Conservation (phyloP, 2,888 invertebrate genomes). For the Nomada flava region DNA sequence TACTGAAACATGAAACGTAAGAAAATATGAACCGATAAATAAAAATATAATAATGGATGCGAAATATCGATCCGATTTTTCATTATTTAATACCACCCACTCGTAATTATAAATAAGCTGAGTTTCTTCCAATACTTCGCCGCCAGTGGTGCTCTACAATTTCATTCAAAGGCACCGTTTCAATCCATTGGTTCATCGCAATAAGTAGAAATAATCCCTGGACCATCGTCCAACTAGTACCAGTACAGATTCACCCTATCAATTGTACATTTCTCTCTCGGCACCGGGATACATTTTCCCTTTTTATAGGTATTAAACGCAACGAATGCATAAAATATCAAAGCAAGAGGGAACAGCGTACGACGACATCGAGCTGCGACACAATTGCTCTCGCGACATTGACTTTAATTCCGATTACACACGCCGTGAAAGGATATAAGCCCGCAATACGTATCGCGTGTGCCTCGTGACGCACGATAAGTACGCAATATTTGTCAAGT, state of each 20-base stretch:
- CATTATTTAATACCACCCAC: too few species aligned
- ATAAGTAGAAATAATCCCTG: not conserved
- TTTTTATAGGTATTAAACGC: not conserved
- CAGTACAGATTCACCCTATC: not conserved
- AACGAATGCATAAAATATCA: not conserved
- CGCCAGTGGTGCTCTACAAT: not conserved
- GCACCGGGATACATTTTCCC: not conserved
- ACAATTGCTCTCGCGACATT: constrained; percentile 13
- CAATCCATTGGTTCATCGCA: not conserved
- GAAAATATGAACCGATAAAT: too few species aligned
- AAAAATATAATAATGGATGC: too few species aligned
- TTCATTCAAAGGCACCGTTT: not conserved
- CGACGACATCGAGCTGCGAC: not conserved
- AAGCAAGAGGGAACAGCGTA: not conserved
- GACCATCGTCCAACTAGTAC: not conserved
- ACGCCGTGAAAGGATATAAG: not conserved
- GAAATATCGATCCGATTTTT: too few species aligned
- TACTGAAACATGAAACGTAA: too few species aligned
- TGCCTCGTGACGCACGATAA: constrained; percentile 30
- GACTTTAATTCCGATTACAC: constrained; percentile 18
- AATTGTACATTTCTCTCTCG: not conserved
- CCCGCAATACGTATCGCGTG: constrained; percentile 27
- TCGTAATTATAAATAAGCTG: not conserved
- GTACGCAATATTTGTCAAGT: constrained; percentile 51
- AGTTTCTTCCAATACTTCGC: not conserved